Conservation (phyloP, 1,140 invertebrate species). For the Aphis gossypii region DNA sequence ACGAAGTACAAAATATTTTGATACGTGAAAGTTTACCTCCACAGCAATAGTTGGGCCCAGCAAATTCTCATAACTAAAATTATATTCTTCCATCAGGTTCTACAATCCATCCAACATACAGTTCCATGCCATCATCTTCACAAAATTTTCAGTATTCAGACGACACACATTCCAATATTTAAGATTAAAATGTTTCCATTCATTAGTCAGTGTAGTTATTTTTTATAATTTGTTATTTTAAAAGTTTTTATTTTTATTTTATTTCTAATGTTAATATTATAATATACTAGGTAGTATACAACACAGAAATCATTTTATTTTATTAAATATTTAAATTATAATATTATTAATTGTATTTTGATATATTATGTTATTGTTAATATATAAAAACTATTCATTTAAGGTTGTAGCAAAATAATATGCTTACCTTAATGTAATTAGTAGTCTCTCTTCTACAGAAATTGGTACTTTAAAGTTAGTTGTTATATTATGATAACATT, state of each 20-base stretch:
- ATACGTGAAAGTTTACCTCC: slow-evolving; percentile 7
- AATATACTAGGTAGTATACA: not conserved
- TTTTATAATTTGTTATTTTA: slow-evolving; percentile 26
- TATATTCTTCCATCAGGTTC: not conserved
- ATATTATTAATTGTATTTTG: too few relatives aligned
- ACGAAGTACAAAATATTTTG: slow-evolving; percentile 1
- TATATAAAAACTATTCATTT: too few relatives aligned
- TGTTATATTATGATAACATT: slow-evolving; percentile 16
- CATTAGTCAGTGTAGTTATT: not conserved
- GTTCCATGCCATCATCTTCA: not conserved
- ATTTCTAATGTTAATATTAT: not conserved
- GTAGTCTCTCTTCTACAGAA: slow-evolving; percentile 7
- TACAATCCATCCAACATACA: not conserved
- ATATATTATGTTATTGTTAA: too few relatives aligned
- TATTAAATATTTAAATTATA: not conserved
- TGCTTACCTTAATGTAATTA: not conserved
- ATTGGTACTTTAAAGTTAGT: slow-evolving; percentile 9
- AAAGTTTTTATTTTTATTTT: not conserved
- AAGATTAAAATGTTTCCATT: not conserved
- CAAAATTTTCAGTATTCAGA: slow-evolving; percentile 5
- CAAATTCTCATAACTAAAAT: not conserved
- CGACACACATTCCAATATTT: slow-evolving; percentile 12
- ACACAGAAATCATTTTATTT: not conserved
- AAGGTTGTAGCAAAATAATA: not conserved
- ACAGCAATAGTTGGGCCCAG: not conserved